Conservation (phyloP, 2,888 invertebrate species). For the Drosophila rubida region DNA sequence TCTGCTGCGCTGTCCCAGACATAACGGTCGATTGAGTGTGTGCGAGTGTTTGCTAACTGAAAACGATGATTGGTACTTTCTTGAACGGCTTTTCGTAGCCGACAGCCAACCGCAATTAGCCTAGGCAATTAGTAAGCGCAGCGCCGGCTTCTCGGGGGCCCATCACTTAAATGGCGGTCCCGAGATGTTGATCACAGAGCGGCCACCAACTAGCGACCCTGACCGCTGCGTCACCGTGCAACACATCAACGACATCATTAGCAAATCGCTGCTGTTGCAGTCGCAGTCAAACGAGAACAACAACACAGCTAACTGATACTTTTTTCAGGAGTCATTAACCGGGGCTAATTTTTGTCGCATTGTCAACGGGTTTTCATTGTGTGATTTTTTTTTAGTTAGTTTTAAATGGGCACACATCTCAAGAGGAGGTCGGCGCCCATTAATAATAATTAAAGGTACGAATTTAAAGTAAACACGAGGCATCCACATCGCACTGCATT, state of each 20-base stretch:
- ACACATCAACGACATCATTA: constrained; percentile 46
- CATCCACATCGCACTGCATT: constrained; percentile 18
- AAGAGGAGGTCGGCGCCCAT: constrained; percentile 24
- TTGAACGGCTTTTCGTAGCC: constrained; percentile 73
- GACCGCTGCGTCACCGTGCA: constrained; percentile 52
- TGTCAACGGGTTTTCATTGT: constrained; percentile 62
- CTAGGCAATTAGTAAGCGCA: constrained; percentile 57
- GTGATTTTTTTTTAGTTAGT: constrained; percentile 10
- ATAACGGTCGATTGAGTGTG: constrained; percentile 47
- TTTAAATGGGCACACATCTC: constrained; percentile 48
- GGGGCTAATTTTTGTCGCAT: constrained; percentile 53
- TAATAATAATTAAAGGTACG: constrained; percentile 48
- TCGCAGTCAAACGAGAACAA: constrained; percentile 25
- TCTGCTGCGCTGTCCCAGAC: constrained; percentile 28
- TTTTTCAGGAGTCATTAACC: constrained; percentile 57
- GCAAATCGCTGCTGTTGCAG: neutral
- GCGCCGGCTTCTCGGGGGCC: constrained; percentile 57
- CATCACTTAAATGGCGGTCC: constrained; percentile 66
- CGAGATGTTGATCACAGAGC: constrained; percentile 69
- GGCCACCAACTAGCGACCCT: constrained; percentile 51
- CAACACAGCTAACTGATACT: constrained; percentile 10
- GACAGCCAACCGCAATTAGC: constrained; percentile 62
- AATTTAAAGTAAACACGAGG: constrained; percentile 23
- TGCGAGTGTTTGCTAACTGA: constrained; percentile 27
- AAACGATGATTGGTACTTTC: constrained; percentile 69